These are phyloP conservation scores for Gavia stellata DNA, from an alignment of 2,113 vertebrate species.

Conservation along the genomic window DNA sequence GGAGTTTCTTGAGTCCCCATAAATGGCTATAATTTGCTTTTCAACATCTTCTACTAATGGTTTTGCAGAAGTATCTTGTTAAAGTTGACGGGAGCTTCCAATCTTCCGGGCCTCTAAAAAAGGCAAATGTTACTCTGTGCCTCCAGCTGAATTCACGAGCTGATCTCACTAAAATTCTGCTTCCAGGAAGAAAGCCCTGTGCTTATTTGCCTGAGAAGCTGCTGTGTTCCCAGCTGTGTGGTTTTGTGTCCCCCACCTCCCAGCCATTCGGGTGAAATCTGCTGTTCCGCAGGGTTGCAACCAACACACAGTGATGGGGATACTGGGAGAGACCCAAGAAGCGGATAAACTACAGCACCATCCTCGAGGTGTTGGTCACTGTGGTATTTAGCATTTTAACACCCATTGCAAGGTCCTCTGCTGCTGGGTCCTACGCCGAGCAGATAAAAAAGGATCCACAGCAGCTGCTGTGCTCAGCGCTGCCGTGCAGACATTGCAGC, in stretches of 20 bases:
- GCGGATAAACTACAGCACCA: background rate
- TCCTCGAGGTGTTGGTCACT: background rate
- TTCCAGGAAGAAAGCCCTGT: background rate
- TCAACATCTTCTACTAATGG: background rate
- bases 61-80: background rate
- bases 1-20: background rate
- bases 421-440: background rate
- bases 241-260: background rate
- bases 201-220: background rate
- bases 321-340: background rate
- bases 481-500: background rate
- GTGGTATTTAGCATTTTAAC: background rate
- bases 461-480: background rate
- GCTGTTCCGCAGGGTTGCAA: accelerated
- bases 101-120: background rate
- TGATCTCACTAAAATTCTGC: background rate
- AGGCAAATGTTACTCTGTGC: background rate
- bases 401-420: background rate
- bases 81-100: background rate
- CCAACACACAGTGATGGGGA: accelerated
- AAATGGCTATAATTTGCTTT: conserved; percentile 14
- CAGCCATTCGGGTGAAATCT: background rate
- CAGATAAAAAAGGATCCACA: background rate
- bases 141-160: background rate
- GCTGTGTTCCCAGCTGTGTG: background rate